Evolutionary conservation across 2,888 invertebrate genomes (phyloP).

Genomic region (Tenthredo amoena): DNA sequence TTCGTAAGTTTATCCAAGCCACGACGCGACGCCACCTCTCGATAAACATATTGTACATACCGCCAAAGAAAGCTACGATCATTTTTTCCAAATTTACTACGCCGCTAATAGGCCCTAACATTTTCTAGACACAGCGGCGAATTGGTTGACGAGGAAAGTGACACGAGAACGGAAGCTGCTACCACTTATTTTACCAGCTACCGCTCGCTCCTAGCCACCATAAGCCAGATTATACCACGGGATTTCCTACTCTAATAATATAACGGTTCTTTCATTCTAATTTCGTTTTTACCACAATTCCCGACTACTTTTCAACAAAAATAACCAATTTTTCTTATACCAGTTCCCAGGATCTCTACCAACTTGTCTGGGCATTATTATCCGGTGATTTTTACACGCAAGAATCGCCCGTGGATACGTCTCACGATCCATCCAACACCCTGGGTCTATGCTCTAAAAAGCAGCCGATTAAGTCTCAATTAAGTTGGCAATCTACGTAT

Average conservation of each 20-base stretch:
- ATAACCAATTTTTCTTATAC: neutral
- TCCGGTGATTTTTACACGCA: neutral
- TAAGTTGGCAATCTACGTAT: constrained; percentile 38
- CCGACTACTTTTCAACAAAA: neutral
- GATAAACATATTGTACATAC: constrained; percentile 26
- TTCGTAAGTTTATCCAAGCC: constrained; percentile 28
- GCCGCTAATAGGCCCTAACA: constrained; percentile 30
- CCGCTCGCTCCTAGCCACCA: neutral
- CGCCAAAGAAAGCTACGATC: constrained; percentile 39
- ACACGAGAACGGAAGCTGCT: constrained; percentile 45
- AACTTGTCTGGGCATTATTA: neutral
- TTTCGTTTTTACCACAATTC: neutral
- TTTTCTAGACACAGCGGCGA: constrained; percentile 19
- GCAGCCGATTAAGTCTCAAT: constrained; percentile 46
- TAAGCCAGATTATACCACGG: neutral
- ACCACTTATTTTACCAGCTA: constrained; percentile 40
- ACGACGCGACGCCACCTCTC: neutral
- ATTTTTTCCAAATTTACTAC: constrained; percentile 40
- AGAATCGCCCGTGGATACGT: neutral
- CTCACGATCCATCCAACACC: neutral
- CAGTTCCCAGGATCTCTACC: neutral
- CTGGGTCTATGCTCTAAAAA: neutral
- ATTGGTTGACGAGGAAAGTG: constrained; percentile 45
- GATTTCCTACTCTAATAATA: neutral
- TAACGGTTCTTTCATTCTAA: constrained; percentile 17